Conservation (phyloP, 2,888 invertebrate genomes). For the Lithophane socia region DNA sequence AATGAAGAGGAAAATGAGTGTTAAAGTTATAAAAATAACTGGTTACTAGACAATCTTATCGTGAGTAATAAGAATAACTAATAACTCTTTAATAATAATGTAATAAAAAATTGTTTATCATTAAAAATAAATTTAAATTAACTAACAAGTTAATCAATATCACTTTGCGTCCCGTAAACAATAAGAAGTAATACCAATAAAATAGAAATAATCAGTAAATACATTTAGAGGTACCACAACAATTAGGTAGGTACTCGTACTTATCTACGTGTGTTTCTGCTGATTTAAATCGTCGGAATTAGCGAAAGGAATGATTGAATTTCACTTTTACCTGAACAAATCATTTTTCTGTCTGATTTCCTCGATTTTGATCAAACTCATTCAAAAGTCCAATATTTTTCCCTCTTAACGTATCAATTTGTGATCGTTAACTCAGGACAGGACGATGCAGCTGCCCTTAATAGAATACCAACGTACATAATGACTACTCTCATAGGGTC, state of each 20-base stretch:
- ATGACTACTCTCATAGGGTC: background rate
- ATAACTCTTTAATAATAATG: constrained; percentile 24
- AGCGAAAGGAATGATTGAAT: background rate
- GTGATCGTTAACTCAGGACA: background rate
- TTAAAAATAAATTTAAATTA: constrained; percentile 14
- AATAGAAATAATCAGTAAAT: background rate
- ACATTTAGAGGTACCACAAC: background rate
- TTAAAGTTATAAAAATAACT: background rate
- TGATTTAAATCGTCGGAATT: background rate
- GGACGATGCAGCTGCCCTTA: background rate
- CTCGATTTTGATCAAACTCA: background rate
- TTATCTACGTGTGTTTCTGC: background rate
- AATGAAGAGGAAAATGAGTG: background rate
- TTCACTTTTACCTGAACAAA: background rate
- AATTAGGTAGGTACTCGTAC: background rate
- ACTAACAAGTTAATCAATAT: background rate
- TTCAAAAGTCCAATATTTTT: background rate
- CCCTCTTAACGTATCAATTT: no score
- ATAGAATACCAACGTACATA: background rate
- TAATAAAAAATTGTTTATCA: constrained; percentile 24
- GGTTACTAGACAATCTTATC: background rate
- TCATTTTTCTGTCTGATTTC: background rate
- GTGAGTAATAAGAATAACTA: background rate
- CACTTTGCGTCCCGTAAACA: constrained; percentile 24
- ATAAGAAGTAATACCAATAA: background rate